Percentiles rank a stretch among this genome's conserved stretches.
Conservation (phyloP, 2,113 vertebrate genomes). For the Pedetes capensis region DNA sequence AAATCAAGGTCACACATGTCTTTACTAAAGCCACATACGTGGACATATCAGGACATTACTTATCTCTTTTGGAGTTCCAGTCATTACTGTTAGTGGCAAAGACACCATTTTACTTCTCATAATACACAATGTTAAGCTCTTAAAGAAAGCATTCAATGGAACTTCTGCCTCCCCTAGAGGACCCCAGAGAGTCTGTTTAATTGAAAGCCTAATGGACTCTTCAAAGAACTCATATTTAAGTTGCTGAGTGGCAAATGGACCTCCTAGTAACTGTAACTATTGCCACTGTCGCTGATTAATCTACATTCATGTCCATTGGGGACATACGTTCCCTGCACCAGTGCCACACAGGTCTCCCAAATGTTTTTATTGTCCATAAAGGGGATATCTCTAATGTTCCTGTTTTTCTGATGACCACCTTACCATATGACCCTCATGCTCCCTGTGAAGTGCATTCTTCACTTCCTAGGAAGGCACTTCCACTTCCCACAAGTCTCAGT, state of each 20-base stretch:
- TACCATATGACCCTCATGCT: not conserved
- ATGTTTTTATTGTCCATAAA: not conserved
- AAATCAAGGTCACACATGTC: not conserved
- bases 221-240: slow-evolving; percentile 34
- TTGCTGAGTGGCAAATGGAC: slow-evolving; percentile 33
- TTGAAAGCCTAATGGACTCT: slow-evolving; percentile 20
- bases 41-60: not conserved
- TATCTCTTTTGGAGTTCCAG: slow-evolving; percentile 5
- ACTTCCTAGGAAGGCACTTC: not conserved
- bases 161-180: not conserved
- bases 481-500: not conserved
- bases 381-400: not conserved
- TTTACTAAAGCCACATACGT: slow-evolving; percentile 8
- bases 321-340: not conserved
- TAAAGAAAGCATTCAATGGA: slow-evolving; percentile 9
- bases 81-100: slow-evolving; percentile 14
- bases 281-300: slow-evolving; percentile 25
- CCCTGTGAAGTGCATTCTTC: not conserved
- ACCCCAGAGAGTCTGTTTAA: slow-evolving; percentile 33
- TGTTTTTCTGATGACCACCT: not conserved
- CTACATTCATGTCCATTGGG: not conserved
- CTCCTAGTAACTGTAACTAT: slow-evolving; percentile 46
- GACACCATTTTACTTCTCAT: not conserved
- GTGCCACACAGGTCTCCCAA: not conserved
- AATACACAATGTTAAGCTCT: not conserved